Percentiles rank a stretch among this genome's conserved stretches.
phyloP scores from a whole-genome alignment of 1,140 invertebrate genomes.

The Propsilocerus akamusi region DNA sequence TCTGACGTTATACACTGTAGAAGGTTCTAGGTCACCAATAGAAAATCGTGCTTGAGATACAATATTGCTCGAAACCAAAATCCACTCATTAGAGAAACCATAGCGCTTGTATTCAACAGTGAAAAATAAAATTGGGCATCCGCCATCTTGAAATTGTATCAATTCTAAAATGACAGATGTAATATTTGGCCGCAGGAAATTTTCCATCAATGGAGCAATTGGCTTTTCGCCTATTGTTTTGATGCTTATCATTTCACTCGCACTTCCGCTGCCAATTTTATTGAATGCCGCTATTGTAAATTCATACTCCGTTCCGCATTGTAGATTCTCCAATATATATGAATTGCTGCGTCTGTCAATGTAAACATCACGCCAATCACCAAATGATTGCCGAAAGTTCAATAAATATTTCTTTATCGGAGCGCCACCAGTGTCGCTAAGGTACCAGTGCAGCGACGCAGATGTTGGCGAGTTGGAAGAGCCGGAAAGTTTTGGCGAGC shows the following conservation, averaged over 20 bases:
- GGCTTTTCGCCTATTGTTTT: conserved; percentile 41
- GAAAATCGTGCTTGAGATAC: conserved; percentile 27
- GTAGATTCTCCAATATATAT: conserved; percentile 38
- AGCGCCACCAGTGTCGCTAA: conserved; percentile 41
- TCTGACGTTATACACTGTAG: conserved; percentile 41
- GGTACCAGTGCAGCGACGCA: conserved; percentile 45
- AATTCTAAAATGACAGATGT: conserved; percentile 40
- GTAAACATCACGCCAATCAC: conserved; percentile 37
- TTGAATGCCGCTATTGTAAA: conserved; percentile 47
- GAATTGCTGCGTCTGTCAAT: conserved; percentile 38
- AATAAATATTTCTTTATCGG: conserved; percentile 40
- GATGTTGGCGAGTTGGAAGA: conserved; percentile 43
- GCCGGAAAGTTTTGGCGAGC: conserved; percentile 40
- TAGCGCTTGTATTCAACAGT: conserved; percentile 38
- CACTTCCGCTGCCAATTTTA: conserved; percentile 45
- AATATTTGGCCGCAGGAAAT: conserved; percentile 34
- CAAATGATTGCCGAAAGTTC: conserved; percentile 38
- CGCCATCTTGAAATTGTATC: conserved; percentile 40
- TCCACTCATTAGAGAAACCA: conserved; percentile 27
- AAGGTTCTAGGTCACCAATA: conserved; percentile 42
- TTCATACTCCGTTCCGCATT: conserved; percentile 53
- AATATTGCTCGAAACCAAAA: conserved; percentile 30
- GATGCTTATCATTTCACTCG: conserved; percentile 35
- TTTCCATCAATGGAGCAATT: conserved; percentile 25
- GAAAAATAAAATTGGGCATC: conserved; percentile 41